Evolutionary conservation across 2,113 vertebrate species (phyloP), one percentile per base, ranked within the genome.

Genomic region (Eudyptes chrysolophus): DNA sequence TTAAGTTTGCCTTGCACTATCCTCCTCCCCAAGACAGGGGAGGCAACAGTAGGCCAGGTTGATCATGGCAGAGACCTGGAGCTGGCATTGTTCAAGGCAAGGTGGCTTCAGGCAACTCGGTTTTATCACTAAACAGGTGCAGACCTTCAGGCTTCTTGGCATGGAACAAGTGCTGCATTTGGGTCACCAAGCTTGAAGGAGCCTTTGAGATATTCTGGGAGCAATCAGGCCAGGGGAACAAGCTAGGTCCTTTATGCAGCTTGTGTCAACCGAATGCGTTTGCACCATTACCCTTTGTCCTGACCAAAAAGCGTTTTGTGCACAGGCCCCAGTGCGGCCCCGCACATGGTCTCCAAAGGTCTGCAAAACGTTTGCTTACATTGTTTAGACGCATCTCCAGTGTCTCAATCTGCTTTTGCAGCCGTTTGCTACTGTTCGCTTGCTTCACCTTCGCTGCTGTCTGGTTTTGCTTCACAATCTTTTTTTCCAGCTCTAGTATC

Each of bases 401-500:
- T 6, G 34, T 36, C 10, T 96, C 72, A 0, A 79, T 89, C 51
- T 61, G 62, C 57, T 96, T 95, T 58, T 98, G 85, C 30, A 97
- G 72, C 30, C 6, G 34, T 65, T 91, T 91, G 49, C 62, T 77
- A 5, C 27, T 25, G 19, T 55, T 81, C 1, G 25, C 71, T 70
- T 94, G 77, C 79, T 85, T 12, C 38, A 17, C 32, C n/a, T 84
- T 97, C 20, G 2, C 38, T 27, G 26, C 26, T 27, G 18, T 40
- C n/a, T 51, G 20, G 15, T 96, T 90, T 57, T 96, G 81, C 26
- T 16, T 92, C 40, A 12, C 55, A 27, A 96, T 30, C 52, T 90
- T 90, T 38, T 84, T 89, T 34, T 95, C 88, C 70, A 96, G 54
- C 15, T 96, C 93, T n/a, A 46, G 21, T 24, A 97, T 75, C 97